Base-by-base conservation (phyloP, 2,888 invertebrate species). In the Drosophila tanythrix region DNA sequence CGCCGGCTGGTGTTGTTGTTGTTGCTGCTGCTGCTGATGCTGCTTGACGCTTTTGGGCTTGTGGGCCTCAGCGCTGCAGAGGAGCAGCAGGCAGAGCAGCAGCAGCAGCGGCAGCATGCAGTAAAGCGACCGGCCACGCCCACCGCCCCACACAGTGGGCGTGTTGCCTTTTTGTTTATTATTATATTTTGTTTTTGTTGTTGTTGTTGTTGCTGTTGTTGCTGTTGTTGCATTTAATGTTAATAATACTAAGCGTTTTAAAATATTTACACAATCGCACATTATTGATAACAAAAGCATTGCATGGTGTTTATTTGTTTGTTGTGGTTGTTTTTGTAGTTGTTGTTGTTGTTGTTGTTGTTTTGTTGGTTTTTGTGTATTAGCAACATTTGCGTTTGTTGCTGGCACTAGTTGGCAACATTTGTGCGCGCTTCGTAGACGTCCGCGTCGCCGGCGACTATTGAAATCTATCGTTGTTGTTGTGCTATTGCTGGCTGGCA, bases 401-500 rank as follows among this genome's bases (percentile, higher is more conserved):
- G 83, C 82, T 88, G 82, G 78, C 77, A 83, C 79, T 78, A 75
- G 57, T 70, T 80, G 86, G 86, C 86, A 76, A 83, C 75, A 70
- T 70, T 70, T 62, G 25, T 50, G 61, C 27, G 55, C 48, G 40
- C 11, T 68, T 91, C 93, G 93, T 93, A 93, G 93, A 31, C 93
- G 91, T 25, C 93, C 93, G 69, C 93, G 92, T 67, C 93, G 82
- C n/a, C 93, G 90, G 63, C 92, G 91, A 76, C 92, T 92, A 66
- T 92, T 92, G 71, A 92, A 92, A 88, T 92, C 92, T 91, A 91
- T 91, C 84, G 90, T 90, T 81, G 88, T 89, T 74, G 76, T 82
- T 60, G 55, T 72, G 38, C 70, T 70, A 33, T 72, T 70, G 60
- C 52, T 72, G 60, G 52, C 62, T 77, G 67, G 64, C 61, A 70